phyloP scores from a whole-genome alignment of 2,113 vertebrate species.

The Crotalus helleri region DNA sequence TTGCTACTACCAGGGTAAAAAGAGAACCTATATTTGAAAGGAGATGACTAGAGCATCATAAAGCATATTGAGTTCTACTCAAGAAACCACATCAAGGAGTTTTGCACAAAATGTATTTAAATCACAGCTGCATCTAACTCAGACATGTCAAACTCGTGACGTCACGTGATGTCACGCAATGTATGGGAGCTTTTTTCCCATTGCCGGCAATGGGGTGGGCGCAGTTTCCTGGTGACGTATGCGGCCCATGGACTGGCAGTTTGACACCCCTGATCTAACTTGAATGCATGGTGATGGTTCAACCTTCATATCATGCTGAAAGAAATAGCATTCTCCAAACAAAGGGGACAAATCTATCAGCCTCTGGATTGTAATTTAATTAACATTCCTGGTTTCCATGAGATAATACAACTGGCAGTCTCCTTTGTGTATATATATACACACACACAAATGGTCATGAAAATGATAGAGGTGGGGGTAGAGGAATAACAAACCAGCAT shows the following conservation, averaged over 20 bases:
- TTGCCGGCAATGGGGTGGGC: too few relatives aligned
- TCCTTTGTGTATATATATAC: neutral
- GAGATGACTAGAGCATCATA: constrained; percentile 7
- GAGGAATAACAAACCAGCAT: neutral
- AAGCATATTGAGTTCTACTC: neutral
- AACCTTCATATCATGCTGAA: neutral
- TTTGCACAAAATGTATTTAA: neutral
- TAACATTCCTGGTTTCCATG: neutral
- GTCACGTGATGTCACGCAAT: too few relatives aligned
- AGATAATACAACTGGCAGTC: neutral
- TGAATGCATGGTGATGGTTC: neutral
- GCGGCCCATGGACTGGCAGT: too few relatives aligned
- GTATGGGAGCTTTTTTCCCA: too few relatives aligned
- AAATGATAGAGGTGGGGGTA: neutral
- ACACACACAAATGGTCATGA: neutral
- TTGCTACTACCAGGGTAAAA: neutral
- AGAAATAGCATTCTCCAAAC: neutral
- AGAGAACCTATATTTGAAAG: neutral
- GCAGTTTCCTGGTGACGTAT: too few relatives aligned
- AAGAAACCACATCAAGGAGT: neutral
- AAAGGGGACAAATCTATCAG: neutral
- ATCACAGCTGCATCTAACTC: neutral
- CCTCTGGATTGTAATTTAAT: neutral
- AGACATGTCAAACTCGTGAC: too few relatives aligned
- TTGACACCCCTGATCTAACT: neutral